Evolutionary conservation across 2,797 vertebrate species (phyloP).

Genomic region (Okamejei kenojei): DNA sequence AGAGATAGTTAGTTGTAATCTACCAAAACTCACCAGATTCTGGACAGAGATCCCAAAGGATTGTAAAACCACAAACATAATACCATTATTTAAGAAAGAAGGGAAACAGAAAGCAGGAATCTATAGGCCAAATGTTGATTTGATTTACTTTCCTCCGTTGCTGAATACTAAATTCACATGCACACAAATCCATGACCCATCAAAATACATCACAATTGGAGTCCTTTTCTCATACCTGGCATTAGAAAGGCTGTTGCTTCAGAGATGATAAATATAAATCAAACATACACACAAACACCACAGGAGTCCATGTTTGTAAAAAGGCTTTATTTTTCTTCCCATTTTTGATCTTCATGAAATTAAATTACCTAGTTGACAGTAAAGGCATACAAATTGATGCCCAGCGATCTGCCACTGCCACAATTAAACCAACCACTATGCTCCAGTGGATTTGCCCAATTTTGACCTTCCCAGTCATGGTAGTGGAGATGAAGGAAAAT

Average conservation of each 20-base stretch:
- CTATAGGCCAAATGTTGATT: no score
- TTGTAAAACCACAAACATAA: no score
- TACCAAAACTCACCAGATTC: no score
- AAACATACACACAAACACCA: not conserved
- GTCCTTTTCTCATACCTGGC: not conserved
- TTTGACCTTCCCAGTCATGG: not conserved
- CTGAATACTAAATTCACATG: not conserved
- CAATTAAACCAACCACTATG: not conserved
- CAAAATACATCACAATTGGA: not conserved
- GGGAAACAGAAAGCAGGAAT: no score
- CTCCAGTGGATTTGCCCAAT: constrained; percentile 19
- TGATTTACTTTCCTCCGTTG: not conserved
- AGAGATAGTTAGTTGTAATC: no score
- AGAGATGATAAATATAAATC: not conserved
- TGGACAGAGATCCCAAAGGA: no score
- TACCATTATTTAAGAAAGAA: no score
- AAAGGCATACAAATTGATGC: constrained; percentile 11
- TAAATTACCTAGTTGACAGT: constrained; percentile 10
- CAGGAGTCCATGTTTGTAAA: constrained; percentile 27
- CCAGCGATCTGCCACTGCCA: constrained; percentile 13
- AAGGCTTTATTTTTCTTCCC: constrained; percentile 33
- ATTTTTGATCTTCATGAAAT: not conserved
- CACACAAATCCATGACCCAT: not conserved
- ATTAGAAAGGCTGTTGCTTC: not conserved
- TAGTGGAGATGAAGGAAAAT: not conserved